Conservation (phyloP, 2,797 vertebrate genomes). For the Phrynocephalus vlangalii region DNA sequence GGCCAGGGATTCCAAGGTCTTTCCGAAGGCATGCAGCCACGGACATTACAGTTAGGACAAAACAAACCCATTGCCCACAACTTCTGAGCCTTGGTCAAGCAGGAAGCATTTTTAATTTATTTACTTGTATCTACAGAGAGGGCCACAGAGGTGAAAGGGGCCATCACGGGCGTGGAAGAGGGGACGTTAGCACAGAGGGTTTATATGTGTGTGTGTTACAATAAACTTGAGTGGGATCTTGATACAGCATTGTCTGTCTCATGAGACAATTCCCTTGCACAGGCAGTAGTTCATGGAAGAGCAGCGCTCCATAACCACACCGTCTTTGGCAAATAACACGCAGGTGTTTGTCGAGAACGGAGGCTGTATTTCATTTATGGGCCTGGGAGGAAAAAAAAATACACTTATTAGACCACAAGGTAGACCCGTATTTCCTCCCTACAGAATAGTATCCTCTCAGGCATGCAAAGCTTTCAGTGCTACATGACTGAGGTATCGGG, state of each 20-base stretch:
- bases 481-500: too few species aligned
- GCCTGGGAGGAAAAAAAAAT: not conserved
- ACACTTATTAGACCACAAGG: not conserved
- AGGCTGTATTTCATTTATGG: accelerated
- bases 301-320: accelerated
- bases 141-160: not conserved
- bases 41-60: not conserved
- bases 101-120: not conserved
- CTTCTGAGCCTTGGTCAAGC: too few species aligned
- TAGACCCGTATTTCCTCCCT: too few species aligned
- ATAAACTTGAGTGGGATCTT: not conserved
- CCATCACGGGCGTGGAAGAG: not conserved
- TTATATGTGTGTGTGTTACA: accelerated
- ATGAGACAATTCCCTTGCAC: not conserved
- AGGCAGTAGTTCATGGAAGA: not conserved
- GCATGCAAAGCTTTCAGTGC: too few species aligned
- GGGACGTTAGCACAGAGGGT: too few species aligned
- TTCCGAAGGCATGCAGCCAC: too few species aligned
- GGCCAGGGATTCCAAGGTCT: not conserved
- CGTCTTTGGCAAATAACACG: not conserved
- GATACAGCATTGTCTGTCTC: not conserved
- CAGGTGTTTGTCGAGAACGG: accelerated
- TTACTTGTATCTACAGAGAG: not conserved
- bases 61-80: not conserved
- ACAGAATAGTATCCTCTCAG: too few species aligned